Conservation (phyloP, 1,140 invertebrate species). For the Trinorchestia longiramus region DNA sequence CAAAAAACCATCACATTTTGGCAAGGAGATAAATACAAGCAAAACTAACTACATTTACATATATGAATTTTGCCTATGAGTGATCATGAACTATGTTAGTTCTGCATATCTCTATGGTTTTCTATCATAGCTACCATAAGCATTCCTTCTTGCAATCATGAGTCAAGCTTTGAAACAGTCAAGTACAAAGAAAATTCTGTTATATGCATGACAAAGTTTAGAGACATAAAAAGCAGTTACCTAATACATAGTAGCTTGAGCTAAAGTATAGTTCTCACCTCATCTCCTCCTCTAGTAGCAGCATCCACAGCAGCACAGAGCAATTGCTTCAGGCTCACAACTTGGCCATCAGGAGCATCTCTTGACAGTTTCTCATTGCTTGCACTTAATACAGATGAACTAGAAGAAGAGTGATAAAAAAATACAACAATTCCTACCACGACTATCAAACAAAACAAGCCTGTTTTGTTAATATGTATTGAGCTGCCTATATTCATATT, state of each 20-base stretch:
- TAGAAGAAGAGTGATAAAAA: conserved; percentile 9
- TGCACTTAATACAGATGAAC: not conserved
- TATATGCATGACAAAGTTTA: too few relatives aligned
- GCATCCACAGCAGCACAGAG: conserved; percentile 37
- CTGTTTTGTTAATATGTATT: conserved; percentile 43
- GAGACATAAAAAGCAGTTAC: not conserved
- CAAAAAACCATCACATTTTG: too few relatives aligned
- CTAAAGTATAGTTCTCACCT: not conserved
- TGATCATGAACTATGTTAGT: too few relatives aligned
- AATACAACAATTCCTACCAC: not conserved
- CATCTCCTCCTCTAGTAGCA: conserved; percentile 22
- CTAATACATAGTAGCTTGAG: not conserved
- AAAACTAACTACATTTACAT: too few relatives aligned
- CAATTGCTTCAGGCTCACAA: conserved; percentile 1
- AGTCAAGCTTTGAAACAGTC: not conserved
- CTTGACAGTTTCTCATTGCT: conserved; percentile 8
- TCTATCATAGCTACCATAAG: not conserved
- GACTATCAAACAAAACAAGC: not conserved
- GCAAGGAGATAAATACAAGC: too few relatives aligned
- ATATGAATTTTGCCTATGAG: too few relatives aligned
- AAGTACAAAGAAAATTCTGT: not conserved
- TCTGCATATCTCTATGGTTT: not conserved
- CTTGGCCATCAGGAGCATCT: conserved; percentile 16
- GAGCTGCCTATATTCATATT: conserved; percentile 27
- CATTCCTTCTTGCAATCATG: not conserved